A percentile compares a stretch with the other conserved stretches of the same genome.
phyloP scores from a whole-genome alignment of 2,797 vertebrate genomes.

The Esox lucius region DNA sequence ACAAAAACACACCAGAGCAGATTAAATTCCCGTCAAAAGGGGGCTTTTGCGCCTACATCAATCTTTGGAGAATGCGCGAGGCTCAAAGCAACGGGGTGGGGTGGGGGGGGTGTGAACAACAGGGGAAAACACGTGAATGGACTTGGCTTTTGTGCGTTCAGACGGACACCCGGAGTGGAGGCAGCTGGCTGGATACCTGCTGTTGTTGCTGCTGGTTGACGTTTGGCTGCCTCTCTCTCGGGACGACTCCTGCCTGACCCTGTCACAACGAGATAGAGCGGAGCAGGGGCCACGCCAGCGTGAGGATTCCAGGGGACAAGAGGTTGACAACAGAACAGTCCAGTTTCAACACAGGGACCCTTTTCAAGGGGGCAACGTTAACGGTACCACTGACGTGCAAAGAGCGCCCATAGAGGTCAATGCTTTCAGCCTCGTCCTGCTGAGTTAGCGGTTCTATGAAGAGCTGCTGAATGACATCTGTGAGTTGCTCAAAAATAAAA shows the following conservation, averaged over 20 bases:
- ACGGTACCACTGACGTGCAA: background rate
- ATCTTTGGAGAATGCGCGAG: too few species aligned
- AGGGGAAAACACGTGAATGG: too few species aligned
- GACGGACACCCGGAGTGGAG: background rate
- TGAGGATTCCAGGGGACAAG: constrained; percentile 30
- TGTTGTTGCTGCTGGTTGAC: constrained; percentile 79
- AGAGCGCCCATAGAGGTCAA: background rate
- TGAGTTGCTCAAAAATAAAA: constrained; percentile 5
- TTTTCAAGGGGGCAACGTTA: constrained; percentile 15
- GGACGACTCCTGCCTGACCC: constrained; percentile 64
- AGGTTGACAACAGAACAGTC: constrained; percentile 21
- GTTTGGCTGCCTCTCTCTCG: constrained; percentile 67
- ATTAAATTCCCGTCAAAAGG: background rate
- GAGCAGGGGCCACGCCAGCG: constrained; percentile 36
- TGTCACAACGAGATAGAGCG: constrained; percentile 53
- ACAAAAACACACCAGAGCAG: background rate
- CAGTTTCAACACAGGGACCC: constrained; percentile 3
- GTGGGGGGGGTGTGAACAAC: too few species aligned
- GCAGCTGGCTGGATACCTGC: constrained; percentile 70
- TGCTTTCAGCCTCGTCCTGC: constrained; percentile 6
- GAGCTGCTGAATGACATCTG: background rate
- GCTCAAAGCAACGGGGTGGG: too few species aligned
- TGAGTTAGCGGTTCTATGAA: background rate
- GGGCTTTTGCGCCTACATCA: too few species aligned
- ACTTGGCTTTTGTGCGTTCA: background rate